Conservation (phyloP, 53 echinoderm and acorn worm species). For the Echinometra lucunter region DNA sequence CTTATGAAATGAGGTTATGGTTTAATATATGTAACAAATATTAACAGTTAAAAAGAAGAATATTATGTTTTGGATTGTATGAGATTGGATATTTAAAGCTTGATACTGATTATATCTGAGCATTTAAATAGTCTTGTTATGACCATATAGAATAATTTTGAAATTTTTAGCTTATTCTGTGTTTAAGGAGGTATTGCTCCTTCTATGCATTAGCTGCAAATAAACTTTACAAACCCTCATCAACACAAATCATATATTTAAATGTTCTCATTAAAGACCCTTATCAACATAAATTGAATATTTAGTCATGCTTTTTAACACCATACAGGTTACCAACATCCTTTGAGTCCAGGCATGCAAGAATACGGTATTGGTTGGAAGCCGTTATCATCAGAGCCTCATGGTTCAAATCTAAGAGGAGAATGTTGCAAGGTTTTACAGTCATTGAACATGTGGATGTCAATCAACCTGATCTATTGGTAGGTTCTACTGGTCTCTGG, state of each 20-base stretch:
- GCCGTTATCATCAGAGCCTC: constrained; percentile 52
- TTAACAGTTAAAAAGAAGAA: too few relatives aligned
- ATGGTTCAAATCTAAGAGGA: constrained; percentile 64
- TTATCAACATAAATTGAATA: neutral
- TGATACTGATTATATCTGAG: too few relatives aligned
- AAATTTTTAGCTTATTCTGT: too few relatives aligned
- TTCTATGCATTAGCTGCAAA: too few relatives aligned
- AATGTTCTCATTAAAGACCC: neutral
- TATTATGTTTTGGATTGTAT: too few relatives aligned
- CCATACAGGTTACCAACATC: constrained; percentile 50
- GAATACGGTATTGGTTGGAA: constrained; percentile 63
- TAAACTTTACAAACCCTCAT: too few relatives aligned
- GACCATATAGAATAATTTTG: too few relatives aligned
- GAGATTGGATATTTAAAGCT: too few relatives aligned
- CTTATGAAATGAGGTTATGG: neutral
- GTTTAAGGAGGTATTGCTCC: too few relatives aligned
- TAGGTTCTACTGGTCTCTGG: neutral
- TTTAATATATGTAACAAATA: too few relatives aligned
- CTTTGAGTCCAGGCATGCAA: constrained; percentile 61
- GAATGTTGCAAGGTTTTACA: constrained; percentile 59
- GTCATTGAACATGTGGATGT: constrained; percentile 57
- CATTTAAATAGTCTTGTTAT: too few relatives aligned
- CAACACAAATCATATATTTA: too few relatives aligned
- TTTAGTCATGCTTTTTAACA: neutral
- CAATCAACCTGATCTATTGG: constrained; percentile 58